Evolutionary conservation across 1,140 invertebrate genomes (phyloP).

Genomic region (Lasioglossum baleicum): DNA sequence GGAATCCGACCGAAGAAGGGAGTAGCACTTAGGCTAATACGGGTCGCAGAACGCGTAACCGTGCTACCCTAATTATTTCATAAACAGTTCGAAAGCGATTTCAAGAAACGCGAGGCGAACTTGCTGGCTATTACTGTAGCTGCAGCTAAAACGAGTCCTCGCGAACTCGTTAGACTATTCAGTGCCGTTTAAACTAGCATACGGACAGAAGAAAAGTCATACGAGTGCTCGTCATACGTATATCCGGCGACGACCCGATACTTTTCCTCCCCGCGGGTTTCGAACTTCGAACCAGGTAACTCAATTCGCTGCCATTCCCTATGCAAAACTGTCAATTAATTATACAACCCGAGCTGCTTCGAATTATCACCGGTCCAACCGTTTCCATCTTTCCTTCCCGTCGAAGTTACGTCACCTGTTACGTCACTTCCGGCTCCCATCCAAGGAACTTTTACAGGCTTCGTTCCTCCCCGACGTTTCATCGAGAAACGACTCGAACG

Average conservation of each 20-base stretch:
- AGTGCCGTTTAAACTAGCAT: not conserved
- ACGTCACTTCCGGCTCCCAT: not conserved
- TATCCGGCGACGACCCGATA: not conserved
- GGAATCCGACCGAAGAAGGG: no score
- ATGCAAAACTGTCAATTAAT: conserved; percentile 12
- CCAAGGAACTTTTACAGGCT: not conserved
- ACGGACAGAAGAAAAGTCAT: not conserved
- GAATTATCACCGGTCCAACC: not conserved
- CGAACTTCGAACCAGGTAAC: not conserved
- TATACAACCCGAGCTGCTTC: conserved; percentile 1
- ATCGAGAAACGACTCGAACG: not conserved
- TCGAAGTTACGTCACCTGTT: conserved; percentile 14
- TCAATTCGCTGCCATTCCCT: not conserved
- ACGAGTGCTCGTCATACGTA: not conserved
- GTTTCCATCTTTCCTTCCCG: not conserved
- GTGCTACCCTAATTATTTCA: not conserved
- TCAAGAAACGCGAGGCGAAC: not conserved
- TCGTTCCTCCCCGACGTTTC: not conserved
- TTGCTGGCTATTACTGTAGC: not conserved
- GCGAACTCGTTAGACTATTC: not conserved
- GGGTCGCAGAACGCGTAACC: not conserved
- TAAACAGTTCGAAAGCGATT: not conserved
- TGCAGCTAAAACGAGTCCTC: not conserved
- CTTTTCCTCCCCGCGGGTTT: not conserved
- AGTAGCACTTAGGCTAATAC: not conserved